These are phyloP conservation scores for Recurvirostra avosetta DNA, from an alignment of 2,113 vertebrate genomes.

Conservation along the genomic window DNA sequence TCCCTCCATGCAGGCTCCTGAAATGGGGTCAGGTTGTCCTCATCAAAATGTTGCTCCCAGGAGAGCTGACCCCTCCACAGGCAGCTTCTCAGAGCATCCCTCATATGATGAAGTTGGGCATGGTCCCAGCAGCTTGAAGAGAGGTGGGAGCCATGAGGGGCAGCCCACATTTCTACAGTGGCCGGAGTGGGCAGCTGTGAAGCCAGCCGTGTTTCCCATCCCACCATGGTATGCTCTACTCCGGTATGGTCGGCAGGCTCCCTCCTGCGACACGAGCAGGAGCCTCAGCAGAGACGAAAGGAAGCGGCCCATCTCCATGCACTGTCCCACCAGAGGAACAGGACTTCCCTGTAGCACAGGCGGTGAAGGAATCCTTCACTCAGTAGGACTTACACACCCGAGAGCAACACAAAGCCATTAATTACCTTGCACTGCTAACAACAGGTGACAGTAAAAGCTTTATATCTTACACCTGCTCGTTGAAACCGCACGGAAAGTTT, in stretches of 20 bases:
- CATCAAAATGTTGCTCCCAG: neutral
- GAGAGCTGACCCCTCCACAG: neutral
- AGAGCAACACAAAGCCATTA: neutral
- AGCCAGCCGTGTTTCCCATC: rapidly evolving
- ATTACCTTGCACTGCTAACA: neutral
- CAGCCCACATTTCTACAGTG: neutral
- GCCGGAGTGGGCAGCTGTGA: neutral
- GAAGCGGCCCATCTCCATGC: neutral
- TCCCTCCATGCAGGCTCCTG: neutral
- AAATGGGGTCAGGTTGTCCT: neutral
- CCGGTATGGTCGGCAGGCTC: rapidly evolving
- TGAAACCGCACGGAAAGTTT: neutral
- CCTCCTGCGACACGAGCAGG: neutral
- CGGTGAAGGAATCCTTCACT: neutral
- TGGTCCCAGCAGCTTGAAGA: neutral
- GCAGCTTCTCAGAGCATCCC: neutral
- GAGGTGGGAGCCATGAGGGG: neutral
- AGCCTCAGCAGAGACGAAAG: neutral
- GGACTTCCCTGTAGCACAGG: neutral
- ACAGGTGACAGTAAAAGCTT: conserved; percentile 13
- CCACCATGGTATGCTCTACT: neutral
- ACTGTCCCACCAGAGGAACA: neutral
- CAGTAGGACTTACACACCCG: neutral
- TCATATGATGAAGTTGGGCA: rapidly evolving
- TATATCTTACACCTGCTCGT: neutral